These are phyloP conservation scores for Orgyia antiqua DNA, from an alignment of 2,888 invertebrate species.

Conservation along the genomic window DNA sequence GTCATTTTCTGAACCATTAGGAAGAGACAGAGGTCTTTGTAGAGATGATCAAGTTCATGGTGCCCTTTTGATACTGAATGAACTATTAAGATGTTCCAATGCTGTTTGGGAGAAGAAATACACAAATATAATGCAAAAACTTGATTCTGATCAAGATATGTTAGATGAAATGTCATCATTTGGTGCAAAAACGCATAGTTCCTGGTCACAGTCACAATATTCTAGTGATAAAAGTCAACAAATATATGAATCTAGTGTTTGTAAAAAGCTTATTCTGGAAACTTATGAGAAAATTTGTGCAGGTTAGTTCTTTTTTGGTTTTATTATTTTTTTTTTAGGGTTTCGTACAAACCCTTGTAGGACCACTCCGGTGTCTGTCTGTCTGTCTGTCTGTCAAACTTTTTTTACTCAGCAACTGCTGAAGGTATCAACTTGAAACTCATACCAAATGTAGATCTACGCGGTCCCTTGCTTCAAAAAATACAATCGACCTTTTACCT, in stretches of 20 bases:
- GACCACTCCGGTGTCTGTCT: no score
- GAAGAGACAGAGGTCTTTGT: conserved; percentile 81
- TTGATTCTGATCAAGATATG: conserved; percentile 64
- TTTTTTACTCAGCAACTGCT: no score
- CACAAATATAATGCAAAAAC: conserved; percentile 82
- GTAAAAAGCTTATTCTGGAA: conserved; percentile 88
- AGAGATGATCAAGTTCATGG: conserved; percentile 96
- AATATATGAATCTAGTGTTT: conserved; percentile 88
- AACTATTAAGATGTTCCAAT: conserved; percentile 93
- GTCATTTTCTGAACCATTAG: conserved; percentile 82
- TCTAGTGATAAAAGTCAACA: conserved; percentile 54
- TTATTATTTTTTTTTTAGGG: neutral
- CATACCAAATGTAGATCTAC: no score
- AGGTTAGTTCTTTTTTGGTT: conserved; percentile 39
- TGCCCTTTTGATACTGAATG: conserved; percentile 93
- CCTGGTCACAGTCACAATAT: conserved; percentile 47
- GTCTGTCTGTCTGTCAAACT: no score
- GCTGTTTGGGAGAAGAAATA: conserved; percentile 91
- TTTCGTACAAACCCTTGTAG: no score
- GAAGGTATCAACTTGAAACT: no score
- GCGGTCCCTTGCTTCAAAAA: no score
- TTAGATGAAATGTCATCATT: conserved; percentile 74
- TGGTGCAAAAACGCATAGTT: conserved; percentile 62
- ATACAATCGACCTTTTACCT: no score
- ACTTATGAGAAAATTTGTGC: conserved; percentile 89